Conservation (phyloP, 2,888 invertebrate species). For the Oithona nana region DNA sequence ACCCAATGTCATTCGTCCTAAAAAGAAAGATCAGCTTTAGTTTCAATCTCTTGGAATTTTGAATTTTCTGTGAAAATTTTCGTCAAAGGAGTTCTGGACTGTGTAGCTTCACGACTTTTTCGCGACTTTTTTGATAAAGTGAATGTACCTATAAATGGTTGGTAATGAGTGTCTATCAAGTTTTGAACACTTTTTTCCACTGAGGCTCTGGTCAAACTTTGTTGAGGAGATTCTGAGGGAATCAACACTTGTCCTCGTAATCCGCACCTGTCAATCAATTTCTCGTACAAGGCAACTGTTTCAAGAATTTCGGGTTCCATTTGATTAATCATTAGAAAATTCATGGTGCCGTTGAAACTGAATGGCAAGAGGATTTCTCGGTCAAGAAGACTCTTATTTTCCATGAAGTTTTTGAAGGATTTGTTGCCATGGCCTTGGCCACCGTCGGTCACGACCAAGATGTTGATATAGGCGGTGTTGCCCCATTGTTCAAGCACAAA, state of each 20-base stretch:
- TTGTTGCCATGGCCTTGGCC: neutral
- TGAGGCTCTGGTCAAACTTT: slow-evolving; percentile 16
- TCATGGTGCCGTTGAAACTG: slow-evolving; percentile 3
- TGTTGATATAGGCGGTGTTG: slow-evolving; percentile 17
- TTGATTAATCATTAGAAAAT: neutral
- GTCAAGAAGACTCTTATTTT: neutral
- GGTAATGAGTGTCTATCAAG: slow-evolving; percentile 49
- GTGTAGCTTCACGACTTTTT: too few relatives aligned
- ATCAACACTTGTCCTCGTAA: neutral
- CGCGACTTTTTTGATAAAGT: too few relatives aligned
- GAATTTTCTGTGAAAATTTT: too few relatives aligned
- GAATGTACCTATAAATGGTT: slow-evolving; percentile 47
- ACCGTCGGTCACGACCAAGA: slow-evolving; percentile 2
- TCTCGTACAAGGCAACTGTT: neutral
- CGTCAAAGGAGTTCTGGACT: too few relatives aligned
- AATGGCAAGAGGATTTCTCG: neutral
- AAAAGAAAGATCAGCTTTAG: too few relatives aligned
- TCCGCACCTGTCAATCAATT: neutral
- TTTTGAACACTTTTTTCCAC: slow-evolving; percentile 41
- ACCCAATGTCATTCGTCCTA: slow-evolving; percentile 25
- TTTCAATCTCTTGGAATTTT: too few relatives aligned
- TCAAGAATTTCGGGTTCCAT: neutral
- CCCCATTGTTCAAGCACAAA: slow-evolving; percentile 76
- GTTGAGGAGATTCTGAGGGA: neutral
- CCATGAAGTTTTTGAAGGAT: neutral